Evolutionary conservation across 2,888 invertebrate species (phyloP).

Genomic region (Gnatocerus cornutus): DNA sequence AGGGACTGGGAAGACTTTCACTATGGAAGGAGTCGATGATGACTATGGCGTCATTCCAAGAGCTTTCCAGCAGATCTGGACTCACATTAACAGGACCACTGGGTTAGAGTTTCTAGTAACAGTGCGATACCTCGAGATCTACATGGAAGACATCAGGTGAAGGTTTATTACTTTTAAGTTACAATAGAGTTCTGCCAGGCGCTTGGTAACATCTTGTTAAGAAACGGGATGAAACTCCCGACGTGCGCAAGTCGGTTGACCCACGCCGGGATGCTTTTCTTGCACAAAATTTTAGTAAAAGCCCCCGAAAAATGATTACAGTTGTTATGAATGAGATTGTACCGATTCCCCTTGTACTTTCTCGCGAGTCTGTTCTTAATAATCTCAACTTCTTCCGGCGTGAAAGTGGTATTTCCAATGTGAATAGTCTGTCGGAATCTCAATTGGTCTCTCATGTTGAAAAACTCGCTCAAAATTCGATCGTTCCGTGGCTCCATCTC

Average conservation of each 20-base stretch:
- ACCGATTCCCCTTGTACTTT: conserved; percentile 21
- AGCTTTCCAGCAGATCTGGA: conserved; percentile 98
- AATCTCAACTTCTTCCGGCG: conserved; percentile 16
- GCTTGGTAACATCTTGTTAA: conserved; percentile 21
- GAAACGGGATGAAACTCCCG: conserved; percentile 18
- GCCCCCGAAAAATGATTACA: conserved; percentile 34
- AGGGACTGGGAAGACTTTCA: conserved; percentile 91
- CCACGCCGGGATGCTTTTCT: conserved; percentile 28
- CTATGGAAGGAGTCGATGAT: conserved; percentile 82
- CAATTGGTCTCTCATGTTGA: conserved; percentile 19
- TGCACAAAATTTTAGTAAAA: conserved; percentile 29
- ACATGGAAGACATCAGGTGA: conserved; percentile 91
- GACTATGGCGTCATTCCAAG: conserved; percentile 82
- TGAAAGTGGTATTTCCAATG: conserved; percentile 23
- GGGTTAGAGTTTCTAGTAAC: conserved; percentile 97
- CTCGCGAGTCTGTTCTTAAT: conserved; percentile 9
- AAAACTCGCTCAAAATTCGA: conserved; percentile 12
- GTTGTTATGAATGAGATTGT: conserved; percentile 30
- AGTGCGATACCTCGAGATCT: conserved; percentile 98
- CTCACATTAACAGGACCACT: conserved; percentile 90
- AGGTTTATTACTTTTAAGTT: conserved; percentile 15
- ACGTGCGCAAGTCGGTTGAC: conserved; percentile 31
- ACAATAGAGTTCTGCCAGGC: conserved; percentile 2
- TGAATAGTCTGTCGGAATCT: conserved; percentile 10
- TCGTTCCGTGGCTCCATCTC: conserved; percentile 26